Evolutionary conservation across 2,888 invertebrate genomes (phyloP), one percentile per base, ranked within the genome.

Genomic region (Brachypterus glaber): DNA sequence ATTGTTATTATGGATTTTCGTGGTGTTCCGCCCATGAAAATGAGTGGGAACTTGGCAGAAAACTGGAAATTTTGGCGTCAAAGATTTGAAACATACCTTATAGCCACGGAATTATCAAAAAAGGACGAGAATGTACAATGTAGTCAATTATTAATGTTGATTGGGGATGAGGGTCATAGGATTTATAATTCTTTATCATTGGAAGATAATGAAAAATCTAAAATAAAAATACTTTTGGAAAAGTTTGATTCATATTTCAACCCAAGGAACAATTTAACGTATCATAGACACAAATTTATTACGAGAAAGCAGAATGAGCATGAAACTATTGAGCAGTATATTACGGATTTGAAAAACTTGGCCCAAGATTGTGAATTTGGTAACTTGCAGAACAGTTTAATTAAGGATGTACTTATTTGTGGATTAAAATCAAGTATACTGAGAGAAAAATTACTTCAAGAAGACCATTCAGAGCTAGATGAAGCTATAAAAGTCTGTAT

Each of bases 101-200:
- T n/a, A n/a, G n/a, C n/a, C n/a, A n/a, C n/a, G n/a, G n/a, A n/a
- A n/a, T n/a, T n/a, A n/a, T n/a, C n/a, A n/a, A n/a, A n/a, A n/a
- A n/a, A n/a, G n/a, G n/a, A n/a, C n/a, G n/a, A n/a, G n/a, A n/a
- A n/a, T n/a, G n/a, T n/a, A n/a, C n/a, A n/a, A n/a, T n/a, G n/a
- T n/a, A n/a, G n/a, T n/a, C n/a, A 21, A 21, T 9, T 21, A 21
- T 9, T 21, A 21, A 21, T 7, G 21, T 9, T 7, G 9, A 21
- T 21, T 21, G 21, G 21, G 9, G 21, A 21, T 7, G 21, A 21
- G 21, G 21, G 21, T 7, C 21, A 21, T 21, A 5, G 21, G 9
- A 21, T 21, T 21, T 21, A 21, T 21, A 21, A 21, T 21, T 21
- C 21, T 21, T 21, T 21, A 21, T 21, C 21, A 21, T 21, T 21